Evolutionary conservation across 2,888 invertebrate genomes (phyloP).

Genomic region (Lathronympha strigana): DNA sequence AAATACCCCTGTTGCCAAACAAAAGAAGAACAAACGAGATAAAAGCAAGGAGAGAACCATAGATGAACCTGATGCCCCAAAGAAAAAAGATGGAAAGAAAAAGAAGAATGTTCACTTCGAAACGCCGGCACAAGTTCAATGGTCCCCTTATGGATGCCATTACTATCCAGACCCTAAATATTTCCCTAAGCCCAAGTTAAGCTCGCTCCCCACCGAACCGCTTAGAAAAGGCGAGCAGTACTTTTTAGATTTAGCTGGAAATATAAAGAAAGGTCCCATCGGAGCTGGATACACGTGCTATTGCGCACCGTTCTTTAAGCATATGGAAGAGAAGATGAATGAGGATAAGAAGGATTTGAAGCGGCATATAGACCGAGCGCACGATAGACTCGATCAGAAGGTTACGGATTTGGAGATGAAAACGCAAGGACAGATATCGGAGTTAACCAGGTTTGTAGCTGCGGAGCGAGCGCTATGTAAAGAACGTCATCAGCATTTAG

Average conservation of each 20-base stretch:
- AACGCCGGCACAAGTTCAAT: slow-evolving; percentile 81
- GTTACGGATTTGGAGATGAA: slow-evolving; percentile 91
- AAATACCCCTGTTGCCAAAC: slow-evolving; percentile 81
- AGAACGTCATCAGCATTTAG: slow-evolving; percentile 87
- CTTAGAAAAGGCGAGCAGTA: slow-evolving; percentile 95
- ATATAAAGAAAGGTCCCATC: slow-evolving; percentile 97
- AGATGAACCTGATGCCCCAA: slow-evolving; percentile 82
- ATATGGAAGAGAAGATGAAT: slow-evolving; percentile 93
- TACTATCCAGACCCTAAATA: slow-evolving; percentile 94
- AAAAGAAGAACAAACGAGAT: slow-evolving; percentile 73
- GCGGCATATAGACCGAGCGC: slow-evolving; percentile 90
- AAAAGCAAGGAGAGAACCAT: slow-evolving; percentile 82
- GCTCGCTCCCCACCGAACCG: slow-evolving; percentile 94
- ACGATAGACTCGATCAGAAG: slow-evolving; percentile 91
- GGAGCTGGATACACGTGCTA: slow-evolving; percentile 96
- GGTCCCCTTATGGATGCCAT: slow-evolving; percentile 97
- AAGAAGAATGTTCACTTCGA: slow-evolving; percentile 84
- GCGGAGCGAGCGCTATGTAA: slow-evolving; percentile 86
- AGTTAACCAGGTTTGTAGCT: slow-evolving; percentile 87
- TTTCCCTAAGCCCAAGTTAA: slow-evolving; percentile 93
- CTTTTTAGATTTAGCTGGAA: slow-evolving; percentile 96
- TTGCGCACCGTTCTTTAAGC: slow-evolving; percentile 95
- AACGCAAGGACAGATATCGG: slow-evolving; percentile 89
- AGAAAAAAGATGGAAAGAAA: slow-evolving; percentile 69
- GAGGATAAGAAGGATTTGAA: slow-evolving; percentile 92